Conservation (phyloP, 2,113 vertebrate genomes). For the Opisthocomus hoazin region DNA sequence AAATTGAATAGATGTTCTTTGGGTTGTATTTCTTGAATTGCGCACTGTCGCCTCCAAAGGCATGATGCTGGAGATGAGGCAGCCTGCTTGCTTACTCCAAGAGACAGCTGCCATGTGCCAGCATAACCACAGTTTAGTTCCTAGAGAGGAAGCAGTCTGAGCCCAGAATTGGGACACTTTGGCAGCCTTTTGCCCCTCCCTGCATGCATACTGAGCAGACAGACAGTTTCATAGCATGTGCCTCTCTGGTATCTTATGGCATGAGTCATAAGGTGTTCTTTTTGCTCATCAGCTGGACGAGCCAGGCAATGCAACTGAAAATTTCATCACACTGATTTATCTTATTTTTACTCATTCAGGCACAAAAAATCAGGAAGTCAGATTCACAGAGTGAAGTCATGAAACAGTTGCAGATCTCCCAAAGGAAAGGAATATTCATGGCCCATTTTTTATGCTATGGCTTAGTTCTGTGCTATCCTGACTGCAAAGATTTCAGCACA, state of each 20-base stretch:
- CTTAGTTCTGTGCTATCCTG: background rate
- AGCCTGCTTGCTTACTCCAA: background rate
- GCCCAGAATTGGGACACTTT: background rate
- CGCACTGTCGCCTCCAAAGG: background rate
- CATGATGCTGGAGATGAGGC: background rate
- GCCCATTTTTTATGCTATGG: background rate
- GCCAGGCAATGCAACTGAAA: background rate
- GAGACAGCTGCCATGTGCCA: background rate
- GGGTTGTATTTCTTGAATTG: background rate
- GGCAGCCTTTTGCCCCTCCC: background rate
- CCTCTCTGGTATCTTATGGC: background rate
- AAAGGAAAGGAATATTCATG: background rate
- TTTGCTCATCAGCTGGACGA: background rate
- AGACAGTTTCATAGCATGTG: background rate
- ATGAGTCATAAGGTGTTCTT: background rate
- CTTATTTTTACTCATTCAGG: background rate
- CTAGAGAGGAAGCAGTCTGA: background rate
- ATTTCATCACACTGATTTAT: background rate
- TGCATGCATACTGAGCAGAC: background rate
- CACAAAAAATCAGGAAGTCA: background rate
- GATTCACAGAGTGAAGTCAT: background rate
- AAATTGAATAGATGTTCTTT: background rate
- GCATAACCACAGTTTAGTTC: background rate
- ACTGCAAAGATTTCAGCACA: background rate
- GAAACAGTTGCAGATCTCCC: background rate